phyloP scores from a whole-genome alignment of 2,888 invertebrate genomes.

The Marronus borbonicus region DNA sequence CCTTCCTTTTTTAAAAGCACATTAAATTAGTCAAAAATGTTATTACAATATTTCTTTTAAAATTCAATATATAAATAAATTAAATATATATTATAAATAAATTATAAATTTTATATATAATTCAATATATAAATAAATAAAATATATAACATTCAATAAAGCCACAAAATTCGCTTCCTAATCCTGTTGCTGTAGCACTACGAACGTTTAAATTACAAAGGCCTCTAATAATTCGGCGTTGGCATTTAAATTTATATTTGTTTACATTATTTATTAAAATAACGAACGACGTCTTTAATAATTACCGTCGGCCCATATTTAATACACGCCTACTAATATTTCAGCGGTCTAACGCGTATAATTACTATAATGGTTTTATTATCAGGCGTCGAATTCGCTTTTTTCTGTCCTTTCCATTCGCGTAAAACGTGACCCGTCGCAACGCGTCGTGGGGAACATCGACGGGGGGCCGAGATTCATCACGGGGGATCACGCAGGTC shows the following conservation, averaged over 20 bases:
- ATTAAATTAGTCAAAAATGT: no score
- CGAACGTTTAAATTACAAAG: no score
- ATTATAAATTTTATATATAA: no score
- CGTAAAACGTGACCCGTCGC: constrained; percentile 33
- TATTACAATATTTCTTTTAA: no score
- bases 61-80: no score
- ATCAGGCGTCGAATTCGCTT: constrained; percentile 17
- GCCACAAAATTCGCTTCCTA: no score
- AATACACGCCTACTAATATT: constrained; percentile 11
- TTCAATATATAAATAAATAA: no score
- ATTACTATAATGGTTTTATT: constrained; percentile 40
- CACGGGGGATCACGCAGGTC: constrained; percentile 67
- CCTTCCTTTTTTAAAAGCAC: no score
- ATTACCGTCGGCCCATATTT: background rate
- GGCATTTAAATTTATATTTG: background rate
- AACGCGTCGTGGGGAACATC: constrained; percentile 44
- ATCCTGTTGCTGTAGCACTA: no score
- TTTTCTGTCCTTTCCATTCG: constrained; percentile 3
- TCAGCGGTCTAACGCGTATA: constrained; percentile 9
- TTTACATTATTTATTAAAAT: background rate
- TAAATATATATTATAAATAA: no score
- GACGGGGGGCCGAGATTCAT: constrained; percentile 62
- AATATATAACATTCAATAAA: no score
- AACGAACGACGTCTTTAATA: background rate
- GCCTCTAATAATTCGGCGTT: no score